phyloP scores from a whole-genome alignment of 2,797 vertebrate species.

The Lepidocolaptes lacrymiger region DNA sequence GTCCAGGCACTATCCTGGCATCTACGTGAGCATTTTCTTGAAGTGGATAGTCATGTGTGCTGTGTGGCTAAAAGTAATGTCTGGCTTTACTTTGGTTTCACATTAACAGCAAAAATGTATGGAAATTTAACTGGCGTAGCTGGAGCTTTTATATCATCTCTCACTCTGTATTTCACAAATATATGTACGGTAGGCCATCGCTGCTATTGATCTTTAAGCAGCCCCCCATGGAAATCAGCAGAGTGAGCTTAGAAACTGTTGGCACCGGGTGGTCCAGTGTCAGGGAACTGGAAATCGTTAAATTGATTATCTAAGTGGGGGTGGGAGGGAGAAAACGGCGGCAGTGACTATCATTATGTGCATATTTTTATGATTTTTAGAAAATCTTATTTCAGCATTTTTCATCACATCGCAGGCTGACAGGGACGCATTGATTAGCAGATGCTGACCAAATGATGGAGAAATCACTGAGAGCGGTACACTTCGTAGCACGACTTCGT shows the following conservation, averaged over 20 bases:
- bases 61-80: background rate
- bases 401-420: conserved; percentile 32
- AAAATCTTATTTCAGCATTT: conserved; percentile 75
- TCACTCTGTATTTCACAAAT: conserved; percentile 47
- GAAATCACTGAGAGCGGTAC: background rate
- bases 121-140: conserved; percentile 58
- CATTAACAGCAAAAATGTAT: conserved; percentile 34
- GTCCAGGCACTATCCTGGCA: background rate
- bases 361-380: conserved; percentile 70
- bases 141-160: conserved; percentile 59
- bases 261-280: background rate
- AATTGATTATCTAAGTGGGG: conserved; percentile 72
- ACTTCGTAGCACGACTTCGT: background rate
- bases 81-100: conserved; percentile 1
- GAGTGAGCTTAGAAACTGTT: conserved; percentile 31
- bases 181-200: background rate
- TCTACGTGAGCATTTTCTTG: accelerated
- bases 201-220: background rate
- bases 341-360: conserved; percentile 47
- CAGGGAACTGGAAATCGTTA: conserved; percentile 75
- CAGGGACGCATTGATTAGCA: conserved; percentile 45
- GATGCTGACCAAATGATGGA: conserved; percentile 13
- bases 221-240: background rate
- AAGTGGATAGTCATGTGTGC: background rate
- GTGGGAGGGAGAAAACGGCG: background rate